Base-by-base conservation (phyloP, 2,113 vertebrate species). In the Rhombomys opimus region DNA sequence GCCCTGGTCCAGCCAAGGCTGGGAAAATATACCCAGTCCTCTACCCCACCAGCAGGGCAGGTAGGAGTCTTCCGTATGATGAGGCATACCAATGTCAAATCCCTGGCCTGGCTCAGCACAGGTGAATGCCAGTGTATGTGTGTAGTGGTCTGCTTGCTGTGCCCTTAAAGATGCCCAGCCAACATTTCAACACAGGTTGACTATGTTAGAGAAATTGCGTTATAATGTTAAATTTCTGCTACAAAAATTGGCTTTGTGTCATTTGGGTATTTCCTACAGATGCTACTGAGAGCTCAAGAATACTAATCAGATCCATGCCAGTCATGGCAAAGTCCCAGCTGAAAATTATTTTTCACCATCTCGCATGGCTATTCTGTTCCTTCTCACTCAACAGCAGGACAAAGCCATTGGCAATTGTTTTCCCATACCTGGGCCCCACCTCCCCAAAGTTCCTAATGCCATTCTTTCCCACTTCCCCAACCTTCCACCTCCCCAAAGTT, bases 281-380 rank as follows among this genome's bases (percentile, higher is more conserved):
- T 82, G 81, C 91, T 95, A 94, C 92, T 70, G 82, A 90, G 86
- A 88, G 72, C 52, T 94, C 68, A 72, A 9, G 89, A 95, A 92
- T 93, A 89, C 84, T 95, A 90, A 96, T 94, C 82, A 90, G 87
- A 76, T 92, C 87, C 87, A 86, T 80, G 46, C 12, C 73, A 93
- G 35, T 70, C 61, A 30, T 32, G 32, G 87, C 76, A 90, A 75
- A 23, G 23, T 89, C 90, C 84, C 84, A 87, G 80, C 93, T 80
- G 73, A 94, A 93, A 93, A 76, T 93, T 52, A 59, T 76, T 93
- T 93, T 90, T 95, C 87, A 94, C 87, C 87, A 65, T 96, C 91
- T 46, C 87, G n/a, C 38, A 52, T 35, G 75, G 72, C 81, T 88
- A 30, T 59, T 93, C 30, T 84, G 59, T 32, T 89, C 7, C 61